These are phyloP conservation scores for Phaethornis superciliosus DNA, from an alignment of 2,113 vertebrate species.

Conservation along the genomic window DNA sequence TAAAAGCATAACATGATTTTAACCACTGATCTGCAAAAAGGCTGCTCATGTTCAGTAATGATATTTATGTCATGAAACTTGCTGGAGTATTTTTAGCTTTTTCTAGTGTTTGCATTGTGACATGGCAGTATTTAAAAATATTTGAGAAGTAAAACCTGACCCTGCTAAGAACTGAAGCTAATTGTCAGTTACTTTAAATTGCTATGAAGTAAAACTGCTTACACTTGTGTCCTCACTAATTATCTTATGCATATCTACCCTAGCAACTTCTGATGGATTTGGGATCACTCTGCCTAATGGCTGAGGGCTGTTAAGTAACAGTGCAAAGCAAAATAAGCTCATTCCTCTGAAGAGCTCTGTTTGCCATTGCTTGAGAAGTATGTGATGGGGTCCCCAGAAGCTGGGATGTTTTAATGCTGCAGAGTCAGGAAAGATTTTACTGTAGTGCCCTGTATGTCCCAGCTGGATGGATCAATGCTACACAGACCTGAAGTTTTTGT, in stretches of 20 bases:
- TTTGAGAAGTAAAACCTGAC: conserved; percentile 36
- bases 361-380: not conserved
- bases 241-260: not conserved
- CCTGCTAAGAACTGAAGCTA: conserved; percentile 26
- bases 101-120: not conserved
- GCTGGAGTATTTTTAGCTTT: not conserved
- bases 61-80: not conserved
- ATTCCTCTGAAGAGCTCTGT: not conserved
- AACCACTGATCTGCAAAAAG: not conserved
- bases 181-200: conserved; percentile 24
- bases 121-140: conserved; percentile 22
- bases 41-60: not conserved
- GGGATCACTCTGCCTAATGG: not conserved
- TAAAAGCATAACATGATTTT: not conserved
- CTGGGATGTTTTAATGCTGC: not conserved
- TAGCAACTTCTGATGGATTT: not conserved
- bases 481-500: not conserved
- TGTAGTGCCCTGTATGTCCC: not conserved
- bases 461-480: not conserved
- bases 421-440: not conserved
- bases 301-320: not conserved
- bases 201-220: conserved; percentile 26
- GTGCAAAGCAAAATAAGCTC: not conserved
- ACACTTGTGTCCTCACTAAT: not conserved
- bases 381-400: not conserved